phyloP scores from a whole-genome alignment of 2,113 vertebrate species.

The Anhinga anhinga region DNA sequence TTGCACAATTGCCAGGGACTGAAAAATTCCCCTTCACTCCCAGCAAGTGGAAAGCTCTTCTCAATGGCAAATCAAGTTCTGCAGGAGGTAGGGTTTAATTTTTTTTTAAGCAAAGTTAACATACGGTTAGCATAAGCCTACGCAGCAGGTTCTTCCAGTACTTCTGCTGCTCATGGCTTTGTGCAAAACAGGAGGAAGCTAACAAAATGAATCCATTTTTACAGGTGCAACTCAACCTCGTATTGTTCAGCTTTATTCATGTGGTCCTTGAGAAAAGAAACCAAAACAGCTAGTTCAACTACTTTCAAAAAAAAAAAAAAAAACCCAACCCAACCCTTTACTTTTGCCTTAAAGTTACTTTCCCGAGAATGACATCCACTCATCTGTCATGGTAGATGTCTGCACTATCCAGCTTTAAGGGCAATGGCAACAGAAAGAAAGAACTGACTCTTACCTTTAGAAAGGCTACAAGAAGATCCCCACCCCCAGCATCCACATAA shows the following conservation, averaged over 20 bases:
- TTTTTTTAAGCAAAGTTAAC: slow-evolving; percentile 65
- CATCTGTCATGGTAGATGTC: neutral
- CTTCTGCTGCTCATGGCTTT: slow-evolving; percentile 40
- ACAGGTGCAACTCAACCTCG: slow-evolving; percentile 48
- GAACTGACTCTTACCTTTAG: neutral
- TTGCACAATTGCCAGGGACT: slow-evolving; percentile 24
- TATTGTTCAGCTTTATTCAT: slow-evolving; percentile 55
- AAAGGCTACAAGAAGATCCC: neutral
- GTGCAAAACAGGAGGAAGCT: slow-evolving; percentile 60
- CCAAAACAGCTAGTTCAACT: slow-evolving; percentile 14
- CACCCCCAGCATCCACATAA: neutral
- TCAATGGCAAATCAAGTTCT: slow-evolving; percentile 63
- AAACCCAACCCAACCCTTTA: neutral
- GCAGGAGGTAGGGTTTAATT: slow-evolving; percentile 63
- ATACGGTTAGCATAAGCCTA: slow-evolving; percentile 68
- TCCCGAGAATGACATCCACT: neutral
- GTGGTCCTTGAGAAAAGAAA: slow-evolving; percentile 22
- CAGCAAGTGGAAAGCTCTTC: slow-evolving; percentile 56
- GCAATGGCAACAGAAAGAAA: neutral
- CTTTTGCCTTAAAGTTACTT: neutral
- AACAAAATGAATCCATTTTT: slow-evolving; percentile 48
- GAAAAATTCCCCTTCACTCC: slow-evolving; percentile 45
- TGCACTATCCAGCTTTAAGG: neutral
- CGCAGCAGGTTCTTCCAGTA: slow-evolving; percentile 66
- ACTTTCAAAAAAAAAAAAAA: neutral